Conservation (phyloP, 2,797 vertebrate species). For the Macropus fuliginosus region DNA sequence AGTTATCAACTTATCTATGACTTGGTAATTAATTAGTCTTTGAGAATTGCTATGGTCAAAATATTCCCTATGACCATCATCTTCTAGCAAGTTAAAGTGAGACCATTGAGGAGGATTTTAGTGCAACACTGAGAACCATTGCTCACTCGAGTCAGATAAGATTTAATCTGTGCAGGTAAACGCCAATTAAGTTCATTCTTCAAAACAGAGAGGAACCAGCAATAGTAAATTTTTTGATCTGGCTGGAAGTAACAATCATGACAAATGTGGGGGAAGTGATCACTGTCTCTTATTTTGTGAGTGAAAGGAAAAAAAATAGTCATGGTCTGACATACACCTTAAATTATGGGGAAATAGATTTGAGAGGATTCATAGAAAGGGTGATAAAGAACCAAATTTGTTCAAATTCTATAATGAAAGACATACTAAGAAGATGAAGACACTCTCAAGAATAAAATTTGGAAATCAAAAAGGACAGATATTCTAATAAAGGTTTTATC, state of each 20-base stretch:
- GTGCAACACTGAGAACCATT: neutral
- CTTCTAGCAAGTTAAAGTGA: neutral
- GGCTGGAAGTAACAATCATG: neutral
- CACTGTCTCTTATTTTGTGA: neutral
- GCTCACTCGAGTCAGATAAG: neutral
- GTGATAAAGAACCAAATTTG: neutral
- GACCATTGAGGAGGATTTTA: neutral
- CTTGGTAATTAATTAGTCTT: neutral
- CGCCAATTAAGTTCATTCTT: neutral
- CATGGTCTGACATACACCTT: neutral
- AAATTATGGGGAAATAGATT: neutral
- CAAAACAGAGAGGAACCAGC: neutral
- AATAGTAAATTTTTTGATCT: neutral
- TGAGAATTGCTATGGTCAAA: neutral
- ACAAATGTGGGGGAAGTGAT: neutral
- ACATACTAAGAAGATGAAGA: neutral
- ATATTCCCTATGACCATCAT: neutral
- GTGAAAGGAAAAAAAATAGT: neutral
- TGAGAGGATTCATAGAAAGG: neutral
- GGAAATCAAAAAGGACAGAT: neutral
- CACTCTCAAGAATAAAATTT: neutral
- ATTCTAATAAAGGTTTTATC: neutral
- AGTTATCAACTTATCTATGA: neutral
- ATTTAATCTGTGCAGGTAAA: neutral
- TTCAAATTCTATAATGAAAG: neutral